Percentiles rank a stretch among this genome's conserved stretches.
Evolutionary conservation across 1,140 invertebrate genomes (phyloP).

Genomic region (Apis florea): DNA sequence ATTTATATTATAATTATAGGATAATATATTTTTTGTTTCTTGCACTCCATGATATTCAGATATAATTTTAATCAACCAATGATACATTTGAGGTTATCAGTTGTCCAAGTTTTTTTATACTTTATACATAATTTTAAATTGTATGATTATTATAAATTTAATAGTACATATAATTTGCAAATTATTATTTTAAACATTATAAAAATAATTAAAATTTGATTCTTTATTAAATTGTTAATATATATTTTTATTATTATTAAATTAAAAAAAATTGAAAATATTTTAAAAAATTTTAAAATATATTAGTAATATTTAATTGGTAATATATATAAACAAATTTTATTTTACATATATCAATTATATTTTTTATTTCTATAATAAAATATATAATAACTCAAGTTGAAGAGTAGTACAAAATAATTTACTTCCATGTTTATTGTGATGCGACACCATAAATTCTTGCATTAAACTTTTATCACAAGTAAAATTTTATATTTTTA

Average conservation of each 20-base stretch:
- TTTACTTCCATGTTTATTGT: constrained; percentile 10
- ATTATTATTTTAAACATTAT: no score
- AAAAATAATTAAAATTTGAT: background rate
- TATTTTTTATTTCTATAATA: background rate
- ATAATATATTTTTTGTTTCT: background rate
- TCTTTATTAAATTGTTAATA: background rate
- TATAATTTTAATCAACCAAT: background rate
- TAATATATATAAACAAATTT: background rate
- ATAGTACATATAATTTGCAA: background rate
- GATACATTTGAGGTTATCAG: constrained; percentile 6
- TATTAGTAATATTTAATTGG: background rate
- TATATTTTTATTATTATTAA: background rate
- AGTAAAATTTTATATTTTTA: background rate
- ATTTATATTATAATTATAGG: background rate
- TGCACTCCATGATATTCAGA: background rate
- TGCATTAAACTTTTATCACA: constrained; percentile 9
- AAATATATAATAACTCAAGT: background rate
- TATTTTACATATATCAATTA: background rate
- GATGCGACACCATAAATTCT: constrained; percentile 12
- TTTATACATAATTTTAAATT: background rate
- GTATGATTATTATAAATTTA: background rate
- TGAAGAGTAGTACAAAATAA: background rate
- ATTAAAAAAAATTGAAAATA: background rate
- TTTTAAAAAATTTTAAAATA: background rate
- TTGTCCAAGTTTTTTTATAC: background rate